Base-by-base conservation (phyloP, 2,113 vertebrate species). In the Archocentrus centrarchus region DNA sequence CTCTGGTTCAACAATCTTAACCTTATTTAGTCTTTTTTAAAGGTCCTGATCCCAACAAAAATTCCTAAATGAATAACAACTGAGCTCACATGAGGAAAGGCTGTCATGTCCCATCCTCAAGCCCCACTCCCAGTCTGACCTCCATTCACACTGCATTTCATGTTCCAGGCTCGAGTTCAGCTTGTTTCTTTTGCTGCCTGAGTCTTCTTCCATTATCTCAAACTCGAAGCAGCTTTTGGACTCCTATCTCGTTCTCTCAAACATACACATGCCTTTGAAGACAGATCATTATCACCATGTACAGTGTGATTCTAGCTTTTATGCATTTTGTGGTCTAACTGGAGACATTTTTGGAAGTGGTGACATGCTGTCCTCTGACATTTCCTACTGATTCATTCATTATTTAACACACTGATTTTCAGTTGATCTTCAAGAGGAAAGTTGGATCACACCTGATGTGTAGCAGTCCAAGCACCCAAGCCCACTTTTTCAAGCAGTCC, bases 91-190 rank as follows among this genome's bases (percentile, higher is more conserved):
- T 1, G 5, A 47, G 44, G 44, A 11, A 47, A 3, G 2, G 44
- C 44, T 47, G 44, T 13, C 5, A 15, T 4, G 44, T 47, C 11
- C 44, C 44, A 47, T 15, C 44, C 44, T 13, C 5, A 2, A 47
- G 44, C 44, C 13, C 41, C 11, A 44, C 41, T 14, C 41, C 44
- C 4, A 4, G 11, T 15, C 44, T 47, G 11, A 44, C 41, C 11
- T 53, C 47, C 47, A 53, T 13, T 66, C 41, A 47, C n/a, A 10
- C 64, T 68, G 64, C 64, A 11, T 18, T 27, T 68, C 17, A 27
- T 18, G 64, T 47, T 17, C 4, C 39, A 0, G 64, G 1, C 2
- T 0, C 0, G 22, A 47, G 7, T 68, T 0, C 63, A 27, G 22
- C 10, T 68, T 27, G 22, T 66, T 44, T 14, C 41, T 62, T 35